Evolutionary conservation across 2,797 vertebrate genomes (phyloP).

Genomic region (Thalassophryne amazonica): DNA sequence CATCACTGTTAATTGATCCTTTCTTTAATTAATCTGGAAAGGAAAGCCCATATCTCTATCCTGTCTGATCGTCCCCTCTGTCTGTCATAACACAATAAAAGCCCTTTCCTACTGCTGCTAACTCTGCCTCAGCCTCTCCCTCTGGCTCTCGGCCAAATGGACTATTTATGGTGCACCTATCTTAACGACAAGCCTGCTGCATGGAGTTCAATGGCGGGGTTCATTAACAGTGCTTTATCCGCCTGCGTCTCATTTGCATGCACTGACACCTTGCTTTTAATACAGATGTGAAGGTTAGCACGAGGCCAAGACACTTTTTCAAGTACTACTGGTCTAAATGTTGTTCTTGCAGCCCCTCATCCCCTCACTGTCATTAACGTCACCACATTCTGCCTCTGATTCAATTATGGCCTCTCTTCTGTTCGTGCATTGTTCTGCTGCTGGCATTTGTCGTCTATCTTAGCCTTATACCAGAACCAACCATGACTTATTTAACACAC

Average conservation of each 20-base stretch:
- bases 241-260: conserved; percentile 74
- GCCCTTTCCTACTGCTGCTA: conserved; percentile 59
- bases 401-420: conserved; percentile 38
- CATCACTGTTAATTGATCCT: conserved; percentile 84
- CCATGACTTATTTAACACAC: not conserved
- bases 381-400: conserved; percentile 36
- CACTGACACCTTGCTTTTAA: conserved; percentile 68
- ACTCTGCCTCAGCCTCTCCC: conserved; percentile 61
- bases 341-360: conserved; percentile 40
- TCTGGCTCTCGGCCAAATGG: conserved; percentile 69
- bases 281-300: conserved; percentile 73
- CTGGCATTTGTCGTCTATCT: conserved; percentile 37
- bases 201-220: conserved; percentile 64
- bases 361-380: conserved; percentile 22
- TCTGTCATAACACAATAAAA: conserved; percentile 79
- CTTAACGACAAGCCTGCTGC: conserved; percentile 48
- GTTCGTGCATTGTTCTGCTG: conserved; percentile 37
- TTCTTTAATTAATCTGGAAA: conserved; percentile 87
- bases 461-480: conserved; percentile 7
- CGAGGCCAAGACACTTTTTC: conserved; percentile 56
- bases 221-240: conserved; percentile 70
- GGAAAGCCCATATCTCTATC: conserved; percentile 77
- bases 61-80: conserved; percentile 74
- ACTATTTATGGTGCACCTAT: conserved; percentile 74
- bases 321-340: conserved; percentile 52